phyloP scores from a whole-genome alignment of 2,113 vertebrate species.

The Apteryx owenii region DNA sequence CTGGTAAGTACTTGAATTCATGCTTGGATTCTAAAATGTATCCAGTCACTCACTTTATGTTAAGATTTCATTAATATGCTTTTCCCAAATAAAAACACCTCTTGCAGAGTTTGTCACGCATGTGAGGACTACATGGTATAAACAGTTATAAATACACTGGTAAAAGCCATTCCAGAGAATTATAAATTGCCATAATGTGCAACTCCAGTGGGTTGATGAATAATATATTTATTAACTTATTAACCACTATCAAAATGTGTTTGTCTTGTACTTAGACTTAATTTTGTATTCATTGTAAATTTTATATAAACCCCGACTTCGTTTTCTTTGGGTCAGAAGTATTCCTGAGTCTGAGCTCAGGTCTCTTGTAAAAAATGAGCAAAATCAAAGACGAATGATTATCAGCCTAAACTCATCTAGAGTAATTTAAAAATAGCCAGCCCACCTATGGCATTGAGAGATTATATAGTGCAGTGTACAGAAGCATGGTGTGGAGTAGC shows the following conservation, averaged over 20 bases:
- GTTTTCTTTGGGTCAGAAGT: constrained; percentile 6
- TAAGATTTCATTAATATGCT: constrained; percentile 23
- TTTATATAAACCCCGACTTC: constrained; percentile 43
- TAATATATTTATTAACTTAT: constrained; percentile 52
- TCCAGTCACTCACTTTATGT: constrained; percentile 33
- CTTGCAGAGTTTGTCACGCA: constrained; percentile 48
- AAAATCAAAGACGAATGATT: constrained; percentile 71
- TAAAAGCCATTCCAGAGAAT: constrained; percentile 55
- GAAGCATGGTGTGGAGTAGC: constrained; percentile 36
- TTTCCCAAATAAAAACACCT: constrained; percentile 56
- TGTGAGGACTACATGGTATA: constrained; percentile 52
- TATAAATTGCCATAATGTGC: constrained; percentile 46
- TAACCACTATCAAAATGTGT: constrained; percentile 47
- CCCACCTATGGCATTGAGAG: constrained; percentile 67
- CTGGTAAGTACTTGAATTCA: neutral
- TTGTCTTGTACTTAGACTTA: constrained; percentile 1
- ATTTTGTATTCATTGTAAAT: constrained; percentile 3
- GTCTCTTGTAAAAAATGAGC: constrained; percentile 34
- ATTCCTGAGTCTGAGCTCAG: constrained; percentile 66
- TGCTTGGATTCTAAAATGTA: neutral
- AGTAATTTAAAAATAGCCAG: constrained; percentile 75
- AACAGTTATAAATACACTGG: constrained; percentile 44
- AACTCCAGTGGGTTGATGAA: neutral
- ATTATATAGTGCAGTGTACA: constrained; percentile 47
- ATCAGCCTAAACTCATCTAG: constrained; percentile 74